Evolutionary conservation across 2,888 invertebrate species (phyloP).

Genomic region (Brenthis ino): DNA sequence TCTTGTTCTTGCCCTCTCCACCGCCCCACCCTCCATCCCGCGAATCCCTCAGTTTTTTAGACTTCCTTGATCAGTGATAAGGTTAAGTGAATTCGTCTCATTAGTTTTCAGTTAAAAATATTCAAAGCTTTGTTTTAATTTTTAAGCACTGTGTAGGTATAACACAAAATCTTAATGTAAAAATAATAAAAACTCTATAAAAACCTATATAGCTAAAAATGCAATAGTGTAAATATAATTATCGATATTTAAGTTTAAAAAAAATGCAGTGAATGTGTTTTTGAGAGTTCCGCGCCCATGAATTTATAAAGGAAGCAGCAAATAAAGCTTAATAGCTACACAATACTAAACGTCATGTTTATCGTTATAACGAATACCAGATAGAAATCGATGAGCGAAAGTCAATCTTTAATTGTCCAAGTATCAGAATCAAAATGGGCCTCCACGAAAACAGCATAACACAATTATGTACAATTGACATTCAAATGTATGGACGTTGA

Average conservation of each 20-base stretch:
- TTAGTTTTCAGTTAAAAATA: constrained; percentile 74
- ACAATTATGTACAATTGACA: constrained; percentile 82
- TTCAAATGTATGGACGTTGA: constrained; percentile 81
- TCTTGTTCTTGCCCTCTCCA: constrained; percentile 76
- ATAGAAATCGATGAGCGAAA: constrained; percentile 71
- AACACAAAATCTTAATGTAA: too few species aligned
- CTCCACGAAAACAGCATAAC: constrained; percentile 79
- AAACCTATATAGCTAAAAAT: too few species aligned
- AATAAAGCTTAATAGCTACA: constrained; percentile 63
- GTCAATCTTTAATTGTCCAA: constrained; percentile 76
- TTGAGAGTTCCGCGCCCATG: background rate
- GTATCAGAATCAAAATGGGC: constrained; percentile 76
- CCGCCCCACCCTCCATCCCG: constrained; percentile 48
- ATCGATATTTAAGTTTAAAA: background rate
- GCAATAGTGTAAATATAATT: background rate
- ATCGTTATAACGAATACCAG: constrained; percentile 71
- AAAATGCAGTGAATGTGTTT: background rate
- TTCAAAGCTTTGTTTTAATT: constrained; percentile 66
- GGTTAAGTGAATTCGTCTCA: constrained; percentile 79
- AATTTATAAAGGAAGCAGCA: constrained; percentile 55
- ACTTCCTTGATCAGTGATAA: constrained; percentile 80
- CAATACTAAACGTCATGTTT: constrained; percentile 70
- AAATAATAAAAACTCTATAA: too few species aligned
- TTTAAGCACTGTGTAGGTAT: constrained; percentile 45
- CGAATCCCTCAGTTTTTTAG: constrained; percentile 69